Percentiles rank a stretch among this genome's conserved stretches.
phyloP scores from a whole-genome alignment of 2,113 vertebrate species.

The Anguilla rostrata region DNA sequence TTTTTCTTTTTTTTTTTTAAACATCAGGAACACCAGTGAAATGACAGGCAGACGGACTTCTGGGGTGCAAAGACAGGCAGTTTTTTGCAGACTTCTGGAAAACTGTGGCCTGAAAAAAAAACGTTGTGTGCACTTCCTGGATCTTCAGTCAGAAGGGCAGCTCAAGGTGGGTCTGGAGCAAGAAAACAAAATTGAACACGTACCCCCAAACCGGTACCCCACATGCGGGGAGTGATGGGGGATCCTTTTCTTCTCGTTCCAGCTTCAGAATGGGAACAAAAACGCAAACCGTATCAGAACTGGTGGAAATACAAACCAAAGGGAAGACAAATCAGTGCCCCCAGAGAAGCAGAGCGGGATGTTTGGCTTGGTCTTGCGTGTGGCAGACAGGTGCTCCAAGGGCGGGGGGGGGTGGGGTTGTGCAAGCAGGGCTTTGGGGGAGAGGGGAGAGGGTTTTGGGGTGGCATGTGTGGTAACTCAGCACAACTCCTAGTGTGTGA shows the following conservation, averaged over 20 bases:
- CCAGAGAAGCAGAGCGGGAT: conserved; percentile 39
- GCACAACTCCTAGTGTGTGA: conserved; percentile 8
- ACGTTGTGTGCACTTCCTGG: conserved; percentile 39
- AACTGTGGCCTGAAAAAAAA: conserved; percentile 27
- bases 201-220: conserved; percentile 60
- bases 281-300: conserved; percentile 60
- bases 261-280: conserved; percentile 36
- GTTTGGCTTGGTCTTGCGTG: conserved; percentile 38
- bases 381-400: neutral
- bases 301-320: conserved; percentile 42
- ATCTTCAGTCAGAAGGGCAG: conserved; percentile 48
- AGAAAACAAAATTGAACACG: conserved; percentile 20
- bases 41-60: conserved; percentile 38
- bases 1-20: conserved; percentile 28
- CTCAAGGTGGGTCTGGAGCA: conserved; percentile 32
- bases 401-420: no score
- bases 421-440: no score
- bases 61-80: neutral
- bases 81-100: conserved; percentile 39
- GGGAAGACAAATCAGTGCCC: conserved; percentile 42
- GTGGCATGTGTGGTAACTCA: neutral
- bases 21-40: conserved; percentile 4
- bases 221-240: conserved; percentile 23
- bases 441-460: neutral
- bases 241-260: conserved; percentile 60